These are phyloP conservation scores for Reticulitermes speratus DNA, from an alignment of 1,140 invertebrate genomes.

Conservation along the genomic window DNA sequence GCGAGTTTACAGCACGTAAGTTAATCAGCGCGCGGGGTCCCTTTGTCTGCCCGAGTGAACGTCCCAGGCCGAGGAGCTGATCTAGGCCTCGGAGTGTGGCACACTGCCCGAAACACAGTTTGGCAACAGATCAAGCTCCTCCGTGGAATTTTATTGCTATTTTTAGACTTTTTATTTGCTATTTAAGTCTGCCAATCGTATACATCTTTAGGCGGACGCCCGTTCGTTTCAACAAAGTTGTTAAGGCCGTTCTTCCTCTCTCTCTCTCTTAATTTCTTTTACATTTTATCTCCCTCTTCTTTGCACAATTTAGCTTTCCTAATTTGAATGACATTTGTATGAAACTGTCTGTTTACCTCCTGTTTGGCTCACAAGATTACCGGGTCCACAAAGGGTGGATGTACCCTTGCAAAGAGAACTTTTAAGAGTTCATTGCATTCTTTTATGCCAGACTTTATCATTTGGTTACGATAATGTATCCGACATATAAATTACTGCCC, in stretches of 20 bases:
- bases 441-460: neutral
- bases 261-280: neutral
- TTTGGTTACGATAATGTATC: neutral
- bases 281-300: neutral
- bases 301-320: neutral
- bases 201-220: neutral
- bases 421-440: neutral
- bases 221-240: neutral
- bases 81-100: neutral
- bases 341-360: neutral
- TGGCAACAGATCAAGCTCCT: neutral
- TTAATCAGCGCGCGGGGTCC: neutral
- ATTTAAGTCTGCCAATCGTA: neutral
- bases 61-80: neutral
- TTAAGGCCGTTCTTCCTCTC: neutral
- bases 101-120: neutral
- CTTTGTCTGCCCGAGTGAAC: neutral
- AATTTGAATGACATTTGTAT: neutral
- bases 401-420: neutral
- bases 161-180: slow-evolving; percentile 1
- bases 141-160: slow-evolving; percentile 1
- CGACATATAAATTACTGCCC: neutral
- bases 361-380: neutral
- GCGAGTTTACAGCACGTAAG: neutral
- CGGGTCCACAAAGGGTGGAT: neutral